Conservation (phyloP, 2,113 vertebrate species). For the Phaethornis superciliosus region DNA sequence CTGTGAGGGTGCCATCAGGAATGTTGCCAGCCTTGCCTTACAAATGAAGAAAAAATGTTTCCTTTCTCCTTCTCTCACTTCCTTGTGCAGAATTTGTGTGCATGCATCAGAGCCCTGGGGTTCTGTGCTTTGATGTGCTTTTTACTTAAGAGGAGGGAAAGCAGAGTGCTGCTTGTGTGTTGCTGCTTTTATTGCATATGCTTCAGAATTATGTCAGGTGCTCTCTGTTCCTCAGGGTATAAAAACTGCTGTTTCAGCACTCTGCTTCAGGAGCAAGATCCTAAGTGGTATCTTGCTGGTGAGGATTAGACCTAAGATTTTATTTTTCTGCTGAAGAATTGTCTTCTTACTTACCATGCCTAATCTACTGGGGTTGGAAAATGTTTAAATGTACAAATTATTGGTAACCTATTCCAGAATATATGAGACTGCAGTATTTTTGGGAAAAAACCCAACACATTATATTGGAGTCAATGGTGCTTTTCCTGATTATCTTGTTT, state of each 20-base stretch:
- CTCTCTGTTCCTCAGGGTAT: not conserved
- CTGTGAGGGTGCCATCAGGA: not conserved
- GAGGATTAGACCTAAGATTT: not conserved
- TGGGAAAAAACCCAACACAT: not conserved
- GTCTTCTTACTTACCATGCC: not conserved
- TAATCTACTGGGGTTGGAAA: not conserved
- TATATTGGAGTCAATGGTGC: not conserved
- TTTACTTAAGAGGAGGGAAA: not conserved
- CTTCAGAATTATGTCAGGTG: not conserved
- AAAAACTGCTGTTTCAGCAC: conserved; percentile 10
- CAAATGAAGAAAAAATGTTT: not conserved
- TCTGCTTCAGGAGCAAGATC: not conserved
- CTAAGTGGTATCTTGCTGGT: not conserved
- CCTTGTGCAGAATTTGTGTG: rapidly evolving
- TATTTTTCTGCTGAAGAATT: not conserved
- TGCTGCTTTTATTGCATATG: not conserved
- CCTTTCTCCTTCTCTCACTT: not conserved
- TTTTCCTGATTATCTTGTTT: not conserved
- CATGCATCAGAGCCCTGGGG: not conserved
- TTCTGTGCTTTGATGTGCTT: not conserved
- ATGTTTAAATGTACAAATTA: not conserved
- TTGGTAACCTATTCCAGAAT: not conserved
- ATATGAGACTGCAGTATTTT: not conserved
- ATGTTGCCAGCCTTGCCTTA: not conserved
- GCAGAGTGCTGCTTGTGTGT: not conserved